Conservation (phyloP, 1,140 invertebrate genomes). For the Amphibalanus amphitrite region DNA sequence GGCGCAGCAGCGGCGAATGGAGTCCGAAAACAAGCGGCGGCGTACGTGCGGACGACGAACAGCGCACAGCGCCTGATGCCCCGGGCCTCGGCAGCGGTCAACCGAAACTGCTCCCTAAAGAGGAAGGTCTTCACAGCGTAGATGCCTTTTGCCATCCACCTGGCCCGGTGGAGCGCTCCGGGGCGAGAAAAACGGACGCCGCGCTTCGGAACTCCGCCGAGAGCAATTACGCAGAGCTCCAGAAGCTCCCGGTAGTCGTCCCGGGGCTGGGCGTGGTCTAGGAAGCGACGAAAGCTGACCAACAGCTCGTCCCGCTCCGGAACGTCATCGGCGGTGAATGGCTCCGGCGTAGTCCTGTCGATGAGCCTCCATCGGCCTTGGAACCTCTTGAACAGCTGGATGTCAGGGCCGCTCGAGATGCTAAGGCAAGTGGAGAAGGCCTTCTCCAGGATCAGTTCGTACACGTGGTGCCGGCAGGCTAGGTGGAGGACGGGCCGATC, state of each 20-base stretch:
- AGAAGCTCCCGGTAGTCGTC: slow-evolving; percentile 11
- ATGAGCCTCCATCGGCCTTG: slow-evolving; percentile 9
- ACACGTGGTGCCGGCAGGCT: slow-evolving; percentile 12
- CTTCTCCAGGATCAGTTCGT: slow-evolving; percentile 9
- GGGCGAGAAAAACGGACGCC: slow-evolving; percentile 3
- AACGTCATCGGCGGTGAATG: slow-evolving; percentile 1
- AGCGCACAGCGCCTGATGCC: slow-evolving; percentile 5
- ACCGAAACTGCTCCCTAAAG: slow-evolving; percentile 5
- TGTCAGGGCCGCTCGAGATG: slow-evolving; percentile 10
- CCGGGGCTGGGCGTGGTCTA: background rate
- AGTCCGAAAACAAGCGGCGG: too few relatives aligned
- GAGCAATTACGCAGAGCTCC: slow-evolving; percentile 9
- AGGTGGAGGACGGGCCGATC: slow-evolving; percentile 4
- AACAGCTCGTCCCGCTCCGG: too few relatives aligned
- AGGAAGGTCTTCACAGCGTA: slow-evolving; percentile 10
- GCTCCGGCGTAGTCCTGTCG: slow-evolving; percentile 8
- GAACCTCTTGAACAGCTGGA: slow-evolving; percentile 11
- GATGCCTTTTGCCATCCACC: slow-evolving; percentile 14
- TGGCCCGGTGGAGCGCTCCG: slow-evolving; percentile 8
- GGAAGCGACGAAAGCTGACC: too few relatives aligned
- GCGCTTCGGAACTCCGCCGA: slow-evolving; percentile 7
- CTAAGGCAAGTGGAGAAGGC: slow-evolving; percentile 8
- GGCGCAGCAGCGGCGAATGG: too few relatives aligned
- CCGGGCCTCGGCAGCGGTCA: background rate
- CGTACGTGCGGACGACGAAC: too few relatives aligned